Base-by-base conservation (phyloP, 2,888 invertebrate genomes). In the Omphaloscelis lunosa region DNA sequence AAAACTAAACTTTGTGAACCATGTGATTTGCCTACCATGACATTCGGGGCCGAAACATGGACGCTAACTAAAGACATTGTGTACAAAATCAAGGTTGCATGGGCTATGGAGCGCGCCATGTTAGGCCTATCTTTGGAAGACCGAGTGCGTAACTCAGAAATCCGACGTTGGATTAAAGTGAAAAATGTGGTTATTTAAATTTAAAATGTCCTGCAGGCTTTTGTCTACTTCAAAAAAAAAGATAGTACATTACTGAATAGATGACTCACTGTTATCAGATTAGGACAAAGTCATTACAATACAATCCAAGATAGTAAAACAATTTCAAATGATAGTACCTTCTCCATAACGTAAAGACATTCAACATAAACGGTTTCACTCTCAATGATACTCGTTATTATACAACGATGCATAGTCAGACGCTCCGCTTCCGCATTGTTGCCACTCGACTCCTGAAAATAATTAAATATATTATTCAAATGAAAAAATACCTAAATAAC, bases 311-410 rank as follows among this genome's bases (percentile, higher is more conserved):
- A 84, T 76, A 79, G 51, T 69, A 56, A 95, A 51, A 62, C 41
- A 63, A 72, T 59, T 48, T 58, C 15, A 68, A 73, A 68, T 67
- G 45, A 51, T 66, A 80, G 58, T 95, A 98, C 98, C 97, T 98
- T 98, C 89, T 98, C 97, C 97, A 99, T 98, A 84, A 99, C 98
- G 90, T 98, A 98, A 72, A 99, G 97, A 94, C 99, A 98, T 94
- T 98, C 98, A 65, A 99, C 98, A 93, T 99, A 99, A 86, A 98
- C 98, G 70, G 98, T 98, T 96, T 99, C 99, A 93, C 99, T 99
- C 90, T 99, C 99, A 88, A 99, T 98, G 86, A 99, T 99, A 91
- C 99, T 99, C 88, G 98, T 98, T 82, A 99, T 97, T 91, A 99
- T 99, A 92, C 98, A 98, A 90, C 98, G 98, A 90, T 99, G 98